Conservation (phyloP, 2,113 vertebrate species). For the Xenotilapia flavipinnis region DNA sequence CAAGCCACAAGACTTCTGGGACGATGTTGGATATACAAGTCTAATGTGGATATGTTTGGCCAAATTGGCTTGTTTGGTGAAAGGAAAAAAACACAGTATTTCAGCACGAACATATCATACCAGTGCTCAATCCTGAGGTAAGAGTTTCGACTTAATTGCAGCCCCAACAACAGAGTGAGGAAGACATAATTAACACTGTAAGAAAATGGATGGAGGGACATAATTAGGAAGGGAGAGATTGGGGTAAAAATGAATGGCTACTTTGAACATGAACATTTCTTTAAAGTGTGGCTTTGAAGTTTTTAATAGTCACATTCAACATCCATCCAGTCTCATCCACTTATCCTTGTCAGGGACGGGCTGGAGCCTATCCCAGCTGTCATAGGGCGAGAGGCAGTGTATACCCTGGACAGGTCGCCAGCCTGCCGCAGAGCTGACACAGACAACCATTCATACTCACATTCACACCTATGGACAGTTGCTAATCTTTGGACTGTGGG, state of each 20-base stretch:
- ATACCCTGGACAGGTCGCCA: neutral
- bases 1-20: neutral
- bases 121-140: neutral
- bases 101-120: neutral
- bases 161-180: neutral
- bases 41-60: neutral
- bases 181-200: neutral
- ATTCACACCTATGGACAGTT: fast-evolving
- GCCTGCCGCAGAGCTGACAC: neutral
- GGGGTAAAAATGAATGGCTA: neutral
- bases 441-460: neutral
- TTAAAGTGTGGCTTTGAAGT: neutral
- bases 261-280: neutral
- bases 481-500: neutral
- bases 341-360: neutral
- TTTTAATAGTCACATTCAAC: neutral
- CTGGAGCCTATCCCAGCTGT: neutral
- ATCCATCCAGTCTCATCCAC: neutral
- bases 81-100: neutral
- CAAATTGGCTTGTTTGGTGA: neutral
- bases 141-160: neutral
- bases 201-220: neutral
- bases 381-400: neutral
- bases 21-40: neutral
- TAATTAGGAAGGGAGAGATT: neutral